Percentiles rank a stretch among this genome's conserved stretches.
phyloP scores from a whole-genome alignment of 1,140 invertebrate species.

The Battus philenor region DNA sequence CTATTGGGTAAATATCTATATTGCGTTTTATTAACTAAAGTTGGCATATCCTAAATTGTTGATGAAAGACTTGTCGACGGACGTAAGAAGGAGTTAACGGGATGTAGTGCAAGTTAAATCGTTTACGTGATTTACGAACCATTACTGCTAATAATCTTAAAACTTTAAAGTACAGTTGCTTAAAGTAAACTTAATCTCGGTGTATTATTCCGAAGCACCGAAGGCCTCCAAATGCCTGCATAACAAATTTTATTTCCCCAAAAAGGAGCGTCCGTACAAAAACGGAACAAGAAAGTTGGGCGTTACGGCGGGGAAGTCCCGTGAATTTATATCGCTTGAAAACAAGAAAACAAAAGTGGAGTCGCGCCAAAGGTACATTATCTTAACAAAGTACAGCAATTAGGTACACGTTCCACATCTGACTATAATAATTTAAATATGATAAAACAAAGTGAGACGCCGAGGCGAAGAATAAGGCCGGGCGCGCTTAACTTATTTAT shows the following conservation, averaged over 20 bases:
- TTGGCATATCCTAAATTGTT: no score
- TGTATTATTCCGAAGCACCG: slow-evolving; percentile 33
- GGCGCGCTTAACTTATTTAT: slow-evolving; percentile 70
- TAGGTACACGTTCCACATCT: slow-evolving; percentile 76
- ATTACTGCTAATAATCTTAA: no score
- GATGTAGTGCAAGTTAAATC: no score
- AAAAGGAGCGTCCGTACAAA: slow-evolving; percentile 60
- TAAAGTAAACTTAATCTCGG: slow-evolving; percentile 20
- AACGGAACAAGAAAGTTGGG: slow-evolving; percentile 68
- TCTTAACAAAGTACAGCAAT: slow-evolving; percentile 76
- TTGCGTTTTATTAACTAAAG: no score
- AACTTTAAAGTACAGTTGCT: slow-evolving; percentile 2
- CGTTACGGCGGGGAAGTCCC: slow-evolving; percentile 48
- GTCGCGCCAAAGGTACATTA: slow-evolving; percentile 73
- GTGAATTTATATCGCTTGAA: slow-evolving; percentile 69
- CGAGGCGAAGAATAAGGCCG: slow-evolving; percentile 64
- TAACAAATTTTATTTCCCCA: slow-evolving; percentile 61
- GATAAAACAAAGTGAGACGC: slow-evolving; percentile 71
- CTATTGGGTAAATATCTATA: no score
- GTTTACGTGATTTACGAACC: no score
- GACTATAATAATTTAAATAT: slow-evolving; percentile 76
- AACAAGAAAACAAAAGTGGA: slow-evolving; percentile 76
- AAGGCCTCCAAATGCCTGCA: slow-evolving; percentile 41
- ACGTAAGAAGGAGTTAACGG: no score
- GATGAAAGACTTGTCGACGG: no score